These are phyloP conservation scores for Amniataba percoides DNA, from an alignment of 2,797 vertebrate genomes.

Conservation along the genomic window DNA sequence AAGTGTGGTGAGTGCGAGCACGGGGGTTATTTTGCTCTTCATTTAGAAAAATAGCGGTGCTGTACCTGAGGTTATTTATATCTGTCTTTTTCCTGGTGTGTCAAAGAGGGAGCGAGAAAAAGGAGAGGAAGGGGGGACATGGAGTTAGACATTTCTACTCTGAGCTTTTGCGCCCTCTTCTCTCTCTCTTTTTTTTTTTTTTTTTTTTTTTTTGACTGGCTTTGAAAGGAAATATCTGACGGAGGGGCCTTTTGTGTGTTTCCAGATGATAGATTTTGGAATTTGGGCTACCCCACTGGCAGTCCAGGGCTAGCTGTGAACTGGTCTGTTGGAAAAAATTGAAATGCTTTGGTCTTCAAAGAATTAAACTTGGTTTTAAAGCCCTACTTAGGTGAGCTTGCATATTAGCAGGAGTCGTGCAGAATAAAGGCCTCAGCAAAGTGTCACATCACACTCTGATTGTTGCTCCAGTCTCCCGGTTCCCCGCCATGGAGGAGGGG, in stretches of 20 bases:
- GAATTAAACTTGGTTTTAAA: slow-evolving; percentile 98
- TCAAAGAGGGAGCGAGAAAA: slow-evolving; percentile 73
- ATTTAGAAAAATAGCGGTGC: slow-evolving; percentile 87
- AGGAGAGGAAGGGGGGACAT: slow-evolving; percentile 69
- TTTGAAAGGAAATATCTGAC: slow-evolving; percentile 93
- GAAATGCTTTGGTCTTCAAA: slow-evolving; percentile 99
- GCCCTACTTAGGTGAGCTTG: slow-evolving; percentile 96
- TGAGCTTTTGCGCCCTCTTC: slow-evolving; percentile 72
- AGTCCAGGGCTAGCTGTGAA: slow-evolving; percentile 98
- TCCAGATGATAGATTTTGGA: slow-evolving; percentile 99
- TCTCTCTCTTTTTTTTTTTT: slow-evolving; percentile 52
- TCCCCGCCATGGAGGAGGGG: slow-evolving; percentile 59
- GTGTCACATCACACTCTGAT: slow-evolving; percentile 86
- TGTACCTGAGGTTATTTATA: slow-evolving; percentile 92
- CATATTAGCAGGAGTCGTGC: slow-evolving; percentile 92
- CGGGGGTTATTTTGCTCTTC: slow-evolving; percentile 89
- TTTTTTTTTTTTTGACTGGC: slow-evolving; percentile 54
- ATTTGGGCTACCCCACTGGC: slow-evolving; percentile 99
- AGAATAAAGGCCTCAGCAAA: slow-evolving; percentile 89
- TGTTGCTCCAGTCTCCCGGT: slow-evolving; percentile 77
- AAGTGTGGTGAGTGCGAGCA: slow-evolving; percentile 88
- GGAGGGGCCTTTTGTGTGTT: slow-evolving; percentile 98
- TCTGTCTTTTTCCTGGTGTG: slow-evolving; percentile 81
- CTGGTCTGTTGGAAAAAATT: slow-evolving; percentile 99
- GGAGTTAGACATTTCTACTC: slow-evolving; percentile 93